Percentiles rank a stretch among this genome's conserved stretches.
Evolutionary conservation across 2,113 vertebrate genomes (phyloP).

Genomic region (Salvelinus alpinus): DNA sequence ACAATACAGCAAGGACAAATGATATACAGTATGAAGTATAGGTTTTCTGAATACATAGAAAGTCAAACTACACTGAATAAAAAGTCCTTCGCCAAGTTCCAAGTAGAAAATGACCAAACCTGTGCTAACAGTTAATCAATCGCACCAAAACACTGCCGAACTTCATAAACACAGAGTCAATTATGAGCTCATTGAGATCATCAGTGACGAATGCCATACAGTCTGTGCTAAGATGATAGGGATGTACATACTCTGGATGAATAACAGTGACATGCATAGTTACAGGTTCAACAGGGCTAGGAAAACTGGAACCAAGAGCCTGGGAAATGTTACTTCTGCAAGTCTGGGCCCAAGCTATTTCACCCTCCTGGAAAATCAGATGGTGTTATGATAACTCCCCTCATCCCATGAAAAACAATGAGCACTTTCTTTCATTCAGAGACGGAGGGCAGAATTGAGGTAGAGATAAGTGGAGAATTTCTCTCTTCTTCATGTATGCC

Average conservation of each 20-base stretch:
- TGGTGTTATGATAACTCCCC: neutral
- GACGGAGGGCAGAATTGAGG: neutral
- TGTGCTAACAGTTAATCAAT: neutral
- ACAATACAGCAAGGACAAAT: neutral
- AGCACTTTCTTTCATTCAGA: neutral
- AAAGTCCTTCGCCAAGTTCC: neutral
- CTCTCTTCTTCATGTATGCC: neutral
- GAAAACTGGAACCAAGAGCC: neutral
- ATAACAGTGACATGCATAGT: neutral
- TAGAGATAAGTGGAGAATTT: slow-evolving; percentile 1
- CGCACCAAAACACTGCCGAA: neutral
- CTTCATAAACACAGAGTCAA: neutral
- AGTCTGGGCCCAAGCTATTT: neutral
- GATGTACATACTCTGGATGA: neutral
- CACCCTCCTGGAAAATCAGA: neutral
- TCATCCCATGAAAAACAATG: neutral
- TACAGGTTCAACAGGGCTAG: neutral
- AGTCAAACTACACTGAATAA: neutral
- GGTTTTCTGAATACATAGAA: neutral
- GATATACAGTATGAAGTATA: neutral
- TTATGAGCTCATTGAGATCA: neutral
- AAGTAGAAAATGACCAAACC: neutral
- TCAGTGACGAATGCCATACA: neutral
- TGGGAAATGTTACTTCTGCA: neutral
- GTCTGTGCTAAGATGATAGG: neutral